Conservation (phyloP, 2,797 vertebrate species). For the Poeciliopsis turneri region DNA sequence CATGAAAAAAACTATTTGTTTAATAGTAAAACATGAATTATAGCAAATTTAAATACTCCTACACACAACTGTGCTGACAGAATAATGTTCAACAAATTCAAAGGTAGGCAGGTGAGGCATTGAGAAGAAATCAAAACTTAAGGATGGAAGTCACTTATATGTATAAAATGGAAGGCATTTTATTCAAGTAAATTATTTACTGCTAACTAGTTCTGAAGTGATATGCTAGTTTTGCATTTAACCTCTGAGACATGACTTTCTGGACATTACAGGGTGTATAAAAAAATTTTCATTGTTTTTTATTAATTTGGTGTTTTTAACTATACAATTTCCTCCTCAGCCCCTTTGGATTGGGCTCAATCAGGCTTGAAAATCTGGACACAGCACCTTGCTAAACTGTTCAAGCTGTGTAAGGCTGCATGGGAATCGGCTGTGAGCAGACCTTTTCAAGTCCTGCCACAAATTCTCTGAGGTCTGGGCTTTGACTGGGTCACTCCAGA, state of each 20-base stretch:
- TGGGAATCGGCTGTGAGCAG: too few species aligned
- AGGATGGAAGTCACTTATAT: too few species aligned
- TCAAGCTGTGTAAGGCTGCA: too few species aligned
- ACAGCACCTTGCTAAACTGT: too few species aligned
- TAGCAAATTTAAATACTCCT: slow-evolving; percentile 2
- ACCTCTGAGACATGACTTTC: neutral
- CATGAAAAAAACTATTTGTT: neutral
- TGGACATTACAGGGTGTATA: neutral
- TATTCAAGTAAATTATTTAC: neutral
- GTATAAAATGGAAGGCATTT: neutral
- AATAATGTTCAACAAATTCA: neutral
- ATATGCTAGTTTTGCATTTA: neutral
- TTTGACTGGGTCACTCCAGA: too few species aligned
- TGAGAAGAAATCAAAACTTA: too few species aligned
- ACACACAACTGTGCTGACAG: neutral
- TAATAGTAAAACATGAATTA: slow-evolving; percentile 8
- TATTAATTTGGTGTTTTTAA: too few species aligned
- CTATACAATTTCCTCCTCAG: too few species aligned
- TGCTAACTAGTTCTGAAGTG: neutral
- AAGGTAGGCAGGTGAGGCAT: neutral
- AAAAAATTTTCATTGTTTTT: neutral
- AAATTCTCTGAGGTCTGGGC: slow-evolving; percentile 13
- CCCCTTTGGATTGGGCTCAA: too few species aligned
- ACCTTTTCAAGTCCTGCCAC: too few species aligned
- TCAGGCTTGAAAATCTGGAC: too few species aligned